A percentile compares a stretch with the other conserved stretches of the same genome.
phyloP scores from a whole-genome alignment of 2,797 vertebrate genomes.

The Muscicapa comitata region DNA sequence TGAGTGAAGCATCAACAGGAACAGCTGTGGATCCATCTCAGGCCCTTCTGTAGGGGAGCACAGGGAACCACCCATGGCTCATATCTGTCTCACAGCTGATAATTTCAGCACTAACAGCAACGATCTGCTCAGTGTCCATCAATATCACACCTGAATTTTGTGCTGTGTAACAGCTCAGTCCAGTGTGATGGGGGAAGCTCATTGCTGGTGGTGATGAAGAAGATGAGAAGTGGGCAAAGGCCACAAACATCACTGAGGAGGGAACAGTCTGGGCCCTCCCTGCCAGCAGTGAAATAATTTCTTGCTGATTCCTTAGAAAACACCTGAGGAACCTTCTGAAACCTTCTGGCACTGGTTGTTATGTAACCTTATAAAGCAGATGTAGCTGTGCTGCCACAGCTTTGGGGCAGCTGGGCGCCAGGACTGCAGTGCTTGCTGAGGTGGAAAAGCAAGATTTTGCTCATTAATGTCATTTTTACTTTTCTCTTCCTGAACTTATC shows the following conservation, averaged over 20 bases:
- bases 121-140: neutral
- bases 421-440: neutral
- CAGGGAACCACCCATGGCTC: neutral
- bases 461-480: neutral
- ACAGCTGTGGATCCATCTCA: fast-evolving
- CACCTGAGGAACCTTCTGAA: neutral
- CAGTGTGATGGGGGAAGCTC: neutral
- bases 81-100: no score
- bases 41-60: neutral
- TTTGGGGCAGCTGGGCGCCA: neutral
- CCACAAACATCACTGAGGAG: neutral
- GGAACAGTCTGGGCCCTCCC: neutral
- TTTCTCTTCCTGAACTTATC: neutral
- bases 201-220: neutral
- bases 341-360: neutral
- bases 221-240: neutral
- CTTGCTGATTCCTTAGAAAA: neutral
- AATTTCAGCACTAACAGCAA: neutral
- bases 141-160: fast-evolving
- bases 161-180: neutral
- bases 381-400: neutral
- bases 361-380: neutral
- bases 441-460: neutral
- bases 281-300: neutral
- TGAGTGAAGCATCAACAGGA: neutral